Percentiles rank a stretch among this genome's conserved stretches.
Conservation (phyloP, 2,888 invertebrate species). For the Cyaniris semiargus region DNA sequence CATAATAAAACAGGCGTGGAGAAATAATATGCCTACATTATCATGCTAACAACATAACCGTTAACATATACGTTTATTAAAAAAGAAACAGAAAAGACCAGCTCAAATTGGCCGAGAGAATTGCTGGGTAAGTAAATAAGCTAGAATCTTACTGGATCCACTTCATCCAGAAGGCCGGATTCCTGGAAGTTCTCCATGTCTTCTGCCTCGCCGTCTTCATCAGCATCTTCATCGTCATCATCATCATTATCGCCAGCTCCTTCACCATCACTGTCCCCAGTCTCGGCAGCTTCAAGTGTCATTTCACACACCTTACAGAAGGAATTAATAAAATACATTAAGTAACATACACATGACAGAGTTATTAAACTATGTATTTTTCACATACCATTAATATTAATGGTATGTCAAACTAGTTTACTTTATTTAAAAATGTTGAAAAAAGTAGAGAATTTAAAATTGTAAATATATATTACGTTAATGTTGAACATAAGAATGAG, state of each 20-base stretch:
- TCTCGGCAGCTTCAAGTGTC: slow-evolving; percentile 87
- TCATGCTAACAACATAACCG: too few species aligned
- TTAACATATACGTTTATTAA: too few species aligned
- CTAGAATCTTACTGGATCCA: slow-evolving; percentile 85
- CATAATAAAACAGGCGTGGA: too few species aligned
- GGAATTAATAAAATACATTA: neutral
- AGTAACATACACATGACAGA: neutral
- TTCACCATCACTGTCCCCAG: slow-evolving; percentile 73
- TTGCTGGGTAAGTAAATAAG: too few species aligned
- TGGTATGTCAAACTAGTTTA: neutral
- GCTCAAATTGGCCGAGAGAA: too few species aligned
- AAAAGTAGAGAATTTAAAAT: neutral
- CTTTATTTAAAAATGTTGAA: neutral
- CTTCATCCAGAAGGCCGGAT: slow-evolving; percentile 95
- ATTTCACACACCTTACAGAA: slow-evolving; percentile 84
- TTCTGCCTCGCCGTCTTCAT: slow-evolving; percentile 94
- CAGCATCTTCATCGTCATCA: slow-evolving; percentile 86
- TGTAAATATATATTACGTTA: too few species aligned
- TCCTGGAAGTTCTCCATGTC: slow-evolving; percentile 99
- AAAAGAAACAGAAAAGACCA: too few species aligned
- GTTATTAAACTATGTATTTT: too few species aligned
- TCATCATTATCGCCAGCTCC: slow-evolving; percentile 66
- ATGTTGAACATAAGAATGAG: too few species aligned
- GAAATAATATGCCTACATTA: too few species aligned
- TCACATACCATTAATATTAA: neutral